These are phyloP conservation scores for Empis stercorea DNA, from an alignment of 2,888 invertebrate genomes.

Conservation along the genomic window DNA sequence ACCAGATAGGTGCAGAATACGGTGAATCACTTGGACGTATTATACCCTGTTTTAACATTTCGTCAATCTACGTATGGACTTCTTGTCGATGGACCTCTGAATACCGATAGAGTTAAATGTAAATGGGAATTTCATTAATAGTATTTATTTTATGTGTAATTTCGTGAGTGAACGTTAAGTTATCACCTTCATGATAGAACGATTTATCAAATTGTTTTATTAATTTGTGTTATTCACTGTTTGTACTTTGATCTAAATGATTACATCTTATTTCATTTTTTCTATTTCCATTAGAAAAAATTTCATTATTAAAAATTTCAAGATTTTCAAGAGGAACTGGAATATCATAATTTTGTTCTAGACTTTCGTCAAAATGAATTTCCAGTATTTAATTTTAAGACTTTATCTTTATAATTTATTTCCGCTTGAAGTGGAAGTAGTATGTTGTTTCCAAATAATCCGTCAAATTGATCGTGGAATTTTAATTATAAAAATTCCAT, in stretches of 20 bases:
- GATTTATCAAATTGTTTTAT: too few species aligned
- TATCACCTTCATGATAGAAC: background rate
- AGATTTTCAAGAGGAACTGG: too few species aligned
- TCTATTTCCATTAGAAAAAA: too few species aligned
- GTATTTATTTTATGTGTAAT: conserved; percentile 8
- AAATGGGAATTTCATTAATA: conserved; percentile 6
- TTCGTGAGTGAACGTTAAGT: conserved; percentile 4
- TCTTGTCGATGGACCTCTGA: conserved; percentile 11
- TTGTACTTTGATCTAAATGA: conserved; percentile 1
- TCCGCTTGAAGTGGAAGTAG: too few species aligned
- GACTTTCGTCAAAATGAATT: too few species aligned
- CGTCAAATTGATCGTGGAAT: too few species aligned
- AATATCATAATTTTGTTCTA: too few species aligned
- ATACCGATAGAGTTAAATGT: conserved; percentile 10
- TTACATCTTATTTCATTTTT: background rate
- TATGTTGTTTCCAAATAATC: too few species aligned
- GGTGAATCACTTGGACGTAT: conserved; percentile 11
- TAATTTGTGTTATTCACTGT: background rate
- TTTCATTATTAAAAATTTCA: too few species aligned
- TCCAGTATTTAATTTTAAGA: too few species aligned
- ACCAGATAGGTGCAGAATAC: conserved; percentile 13
- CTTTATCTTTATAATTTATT: too few species aligned
- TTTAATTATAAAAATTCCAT: too few species aligned
- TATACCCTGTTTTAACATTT: conserved; percentile 17
- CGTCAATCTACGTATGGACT: conserved; percentile 16